Evolutionary conservation across 2,113 vertebrate genomes (phyloP).

Genomic region (Rhombomys opimus): DNA sequence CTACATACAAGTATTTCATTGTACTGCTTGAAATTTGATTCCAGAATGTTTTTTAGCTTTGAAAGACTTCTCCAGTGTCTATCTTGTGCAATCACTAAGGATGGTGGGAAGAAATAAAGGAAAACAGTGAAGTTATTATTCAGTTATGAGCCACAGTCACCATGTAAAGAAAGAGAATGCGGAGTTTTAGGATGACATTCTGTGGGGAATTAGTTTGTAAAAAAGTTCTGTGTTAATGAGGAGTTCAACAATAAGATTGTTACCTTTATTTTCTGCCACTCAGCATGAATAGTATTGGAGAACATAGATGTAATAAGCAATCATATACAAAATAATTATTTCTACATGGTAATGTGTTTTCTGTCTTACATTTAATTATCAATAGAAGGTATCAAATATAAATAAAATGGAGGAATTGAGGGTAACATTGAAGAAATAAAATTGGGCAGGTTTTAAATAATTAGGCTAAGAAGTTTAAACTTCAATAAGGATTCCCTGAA

Average conservation of each 20-base stretch:
- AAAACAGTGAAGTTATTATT: constrained; percentile 2
- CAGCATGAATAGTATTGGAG: not conserved
- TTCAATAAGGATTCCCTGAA: constrained; percentile 4
- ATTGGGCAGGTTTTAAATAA: not conserved
- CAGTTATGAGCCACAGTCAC: not conserved
- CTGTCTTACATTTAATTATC: not conserved
- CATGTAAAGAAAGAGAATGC: constrained; percentile 18
- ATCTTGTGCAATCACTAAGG: not conserved
- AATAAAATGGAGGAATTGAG: not conserved
- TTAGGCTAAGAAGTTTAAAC: not conserved
- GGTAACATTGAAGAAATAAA: constrained; percentile 5
- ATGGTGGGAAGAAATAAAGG: not conserved
- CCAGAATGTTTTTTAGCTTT: not conserved
- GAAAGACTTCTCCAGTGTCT: not conserved
- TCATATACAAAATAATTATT: constrained; percentile 35
- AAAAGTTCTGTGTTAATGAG: constrained; percentile 22
- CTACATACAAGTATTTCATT: not conserved
- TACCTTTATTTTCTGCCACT: not conserved
- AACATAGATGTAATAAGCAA: not conserved
- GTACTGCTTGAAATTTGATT: not conserved
- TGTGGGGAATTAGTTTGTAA: not conserved
- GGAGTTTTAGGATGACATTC: not conserved
- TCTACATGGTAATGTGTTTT: not conserved
- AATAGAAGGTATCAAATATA: not conserved
- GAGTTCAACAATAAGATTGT: not conserved